Evolutionary conservation across 2,113 vertebrate species (phyloP).

Genomic region (Toxotes chatareus): DNA sequence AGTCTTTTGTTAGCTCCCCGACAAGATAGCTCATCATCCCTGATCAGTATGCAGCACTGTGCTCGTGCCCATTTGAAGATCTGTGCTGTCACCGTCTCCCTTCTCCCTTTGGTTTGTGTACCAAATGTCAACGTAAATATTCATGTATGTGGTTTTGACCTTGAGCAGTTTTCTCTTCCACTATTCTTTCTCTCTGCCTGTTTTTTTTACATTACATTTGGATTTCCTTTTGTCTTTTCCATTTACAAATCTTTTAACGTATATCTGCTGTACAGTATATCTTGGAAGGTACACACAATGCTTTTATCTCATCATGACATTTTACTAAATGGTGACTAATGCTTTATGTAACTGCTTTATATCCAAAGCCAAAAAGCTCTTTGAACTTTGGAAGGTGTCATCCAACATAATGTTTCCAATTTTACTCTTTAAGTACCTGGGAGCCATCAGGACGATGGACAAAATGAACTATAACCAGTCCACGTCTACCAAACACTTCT

Average conservation of each 20-base stretch:
- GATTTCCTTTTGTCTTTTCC: neutral
- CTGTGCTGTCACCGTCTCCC: constrained; percentile 38
- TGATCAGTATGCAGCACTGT: constrained; percentile 59
- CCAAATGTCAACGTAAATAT: constrained; percentile 58
- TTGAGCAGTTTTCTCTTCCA: constrained; percentile 6
- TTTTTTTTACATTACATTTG: neutral
- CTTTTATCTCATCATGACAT: neutral
- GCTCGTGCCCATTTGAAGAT: constrained; percentile 39
- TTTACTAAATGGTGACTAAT: constrained; percentile 1
- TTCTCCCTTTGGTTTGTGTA: constrained; percentile 32
- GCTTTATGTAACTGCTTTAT: neutral
- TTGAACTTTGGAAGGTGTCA: constrained; percentile 5
- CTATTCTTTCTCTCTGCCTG: neutral
- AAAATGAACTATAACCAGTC: constrained; percentile 20
- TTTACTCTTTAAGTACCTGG: constrained; percentile 18
- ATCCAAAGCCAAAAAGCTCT: constrained; percentile 5
- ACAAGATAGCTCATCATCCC: constrained; percentile 34
- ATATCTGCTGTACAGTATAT: neutral
- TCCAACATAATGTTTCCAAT: constrained; percentile 18
- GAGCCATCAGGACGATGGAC: constrained; percentile 8
- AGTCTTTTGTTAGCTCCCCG: constrained; percentile 28
- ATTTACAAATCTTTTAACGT: neutral
- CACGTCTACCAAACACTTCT: constrained; percentile 10
- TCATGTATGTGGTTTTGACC: constrained; percentile 52
- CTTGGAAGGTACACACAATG: neutral